Conservation (phyloP, 2,888 invertebrate genomes). For the Sicus ferrugineus region DNA sequence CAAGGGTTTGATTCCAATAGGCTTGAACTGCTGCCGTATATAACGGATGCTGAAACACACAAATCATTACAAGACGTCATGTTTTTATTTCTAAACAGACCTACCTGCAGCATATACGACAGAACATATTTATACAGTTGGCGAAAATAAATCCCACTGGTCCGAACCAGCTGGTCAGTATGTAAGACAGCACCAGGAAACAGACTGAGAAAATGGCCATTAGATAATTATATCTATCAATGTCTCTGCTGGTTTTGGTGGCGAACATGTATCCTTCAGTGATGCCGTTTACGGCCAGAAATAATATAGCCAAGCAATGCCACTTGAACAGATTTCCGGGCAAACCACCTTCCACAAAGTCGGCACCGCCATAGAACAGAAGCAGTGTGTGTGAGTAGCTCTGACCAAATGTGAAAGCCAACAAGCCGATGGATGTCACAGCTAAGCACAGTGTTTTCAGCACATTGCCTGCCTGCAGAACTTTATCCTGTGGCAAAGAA, state of each 20-base stretch:
- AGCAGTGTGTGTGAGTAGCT: conserved; percentile 88
- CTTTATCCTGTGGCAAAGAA: conserved; percentile 69
- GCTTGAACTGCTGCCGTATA: conserved; percentile 74
- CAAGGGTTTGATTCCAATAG: conserved; percentile 74
- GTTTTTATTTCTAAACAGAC: not conserved
- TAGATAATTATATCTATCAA: conserved; percentile 87
- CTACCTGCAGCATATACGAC: conserved; percentile 77
- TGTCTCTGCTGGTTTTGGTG: conserved; percentile 87
- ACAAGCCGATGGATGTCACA: conserved; percentile 86
- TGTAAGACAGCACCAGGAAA: conserved; percentile 84
- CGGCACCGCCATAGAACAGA: conserved; percentile 86
- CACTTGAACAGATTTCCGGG: conserved; percentile 83
- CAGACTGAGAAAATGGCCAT: conserved; percentile 89
- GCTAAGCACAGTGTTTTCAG: conserved; percentile 82
- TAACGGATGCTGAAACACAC: conserved; percentile 69
- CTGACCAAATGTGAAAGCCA: conserved; percentile 90
- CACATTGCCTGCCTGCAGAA: conserved; percentile 80
- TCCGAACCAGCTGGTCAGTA: conserved; percentile 83
- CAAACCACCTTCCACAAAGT: conserved; percentile 76
- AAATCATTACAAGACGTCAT: no score
- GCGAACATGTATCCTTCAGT: conserved; percentile 97
- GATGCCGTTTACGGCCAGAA: conserved; percentile 94
- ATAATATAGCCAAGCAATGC: conserved; percentile 89
- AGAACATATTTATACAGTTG: conserved; percentile 93
- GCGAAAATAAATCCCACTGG: conserved; percentile 96